Conservation (phyloP, 1,140 invertebrate genomes). For the Halictus rubicundus region DNA sequence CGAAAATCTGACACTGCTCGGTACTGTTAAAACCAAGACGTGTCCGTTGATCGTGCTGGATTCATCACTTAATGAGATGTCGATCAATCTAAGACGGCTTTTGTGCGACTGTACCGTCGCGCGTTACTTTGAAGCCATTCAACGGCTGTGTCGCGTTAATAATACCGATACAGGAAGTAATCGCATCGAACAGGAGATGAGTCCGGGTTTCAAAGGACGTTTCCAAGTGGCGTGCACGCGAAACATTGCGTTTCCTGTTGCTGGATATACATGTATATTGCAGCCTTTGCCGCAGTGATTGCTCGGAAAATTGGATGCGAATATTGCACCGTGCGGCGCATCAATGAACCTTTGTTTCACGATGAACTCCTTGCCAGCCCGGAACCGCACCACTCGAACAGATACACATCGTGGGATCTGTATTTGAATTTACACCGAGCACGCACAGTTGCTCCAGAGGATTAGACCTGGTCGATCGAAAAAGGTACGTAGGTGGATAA, state of each 20-base stretch:
- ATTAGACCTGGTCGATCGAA: no score
- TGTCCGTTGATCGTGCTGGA: conserved; percentile 22
- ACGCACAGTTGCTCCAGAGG: no score
- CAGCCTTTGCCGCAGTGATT: not conserved
- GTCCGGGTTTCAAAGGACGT: not conserved
- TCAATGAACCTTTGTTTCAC: not conserved
- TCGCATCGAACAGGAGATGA: not conserved
- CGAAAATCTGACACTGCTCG: conserved; percentile 47
- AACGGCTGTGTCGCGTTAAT: not conserved
- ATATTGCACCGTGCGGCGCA: not conserved
- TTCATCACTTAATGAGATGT: conserved; percentile 50
- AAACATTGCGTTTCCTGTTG: not conserved
- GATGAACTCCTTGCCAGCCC: no score
- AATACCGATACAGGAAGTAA: conserved; percentile 39
- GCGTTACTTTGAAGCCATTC: conserved; percentile 18
- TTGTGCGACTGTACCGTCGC: not conserved
- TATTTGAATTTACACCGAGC: no score
- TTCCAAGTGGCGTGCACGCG: not conserved
- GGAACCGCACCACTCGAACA: no score
- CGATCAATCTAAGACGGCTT: conserved; percentile 47
- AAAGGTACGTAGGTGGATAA: no score
- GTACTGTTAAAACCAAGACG: conserved; percentile 35
- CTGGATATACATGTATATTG: no score
- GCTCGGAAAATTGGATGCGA: not conserved
- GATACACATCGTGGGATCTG: no score